phyloP scores from a whole-genome alignment of 2,113 vertebrate species.

The Sinocyclocheilus maitianheensis region DNA sequence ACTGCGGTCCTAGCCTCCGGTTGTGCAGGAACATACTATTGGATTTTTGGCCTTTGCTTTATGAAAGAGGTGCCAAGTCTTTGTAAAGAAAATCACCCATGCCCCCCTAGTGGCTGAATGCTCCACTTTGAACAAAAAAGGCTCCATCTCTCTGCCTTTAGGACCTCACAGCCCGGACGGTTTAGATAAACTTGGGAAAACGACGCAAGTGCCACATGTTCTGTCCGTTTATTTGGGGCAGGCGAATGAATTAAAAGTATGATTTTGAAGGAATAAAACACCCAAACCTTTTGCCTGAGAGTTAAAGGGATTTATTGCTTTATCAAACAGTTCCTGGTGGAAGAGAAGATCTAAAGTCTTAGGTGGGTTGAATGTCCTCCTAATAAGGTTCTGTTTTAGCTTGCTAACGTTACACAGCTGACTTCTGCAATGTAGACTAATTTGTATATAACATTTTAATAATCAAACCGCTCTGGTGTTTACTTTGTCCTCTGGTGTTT shows the following conservation, averaged over 20 bases:
- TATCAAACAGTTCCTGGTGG: slow-evolving; percentile 35
- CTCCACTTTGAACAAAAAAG: slow-evolving; percentile 4
- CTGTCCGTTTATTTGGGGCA: slow-evolving; percentile 61
- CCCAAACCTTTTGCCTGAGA: background rate
- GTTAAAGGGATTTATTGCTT: slow-evolving; percentile 28
- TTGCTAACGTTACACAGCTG: background rate
- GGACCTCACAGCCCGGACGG: slow-evolving; percentile 40
- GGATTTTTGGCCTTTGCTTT: background rate
- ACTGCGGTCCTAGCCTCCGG: no score
- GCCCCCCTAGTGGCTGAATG: slow-evolving; percentile 33
- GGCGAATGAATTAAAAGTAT: slow-evolving; percentile 55
- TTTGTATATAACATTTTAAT: background rate
- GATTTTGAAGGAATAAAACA: slow-evolving; percentile 59
- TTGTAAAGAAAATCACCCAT: background rate
- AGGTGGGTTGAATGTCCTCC: slow-evolving; percentile 52
- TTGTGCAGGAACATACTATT: no score
- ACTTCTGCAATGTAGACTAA: background rate
- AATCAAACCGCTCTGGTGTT: background rate
- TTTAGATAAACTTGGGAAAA: slow-evolving; percentile 51
- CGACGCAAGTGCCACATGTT: slow-evolving; percentile 53
- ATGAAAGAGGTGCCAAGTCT: background rate
- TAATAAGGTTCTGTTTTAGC: slow-evolving; percentile 40
- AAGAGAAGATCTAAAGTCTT: slow-evolving; percentile 43
- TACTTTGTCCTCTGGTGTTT: background rate
- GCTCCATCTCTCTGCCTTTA: slow-evolving; percentile 29